phyloP scores from a whole-genome alignment of 2,888 invertebrate genomes.

The Cotesia congregata region DNA sequence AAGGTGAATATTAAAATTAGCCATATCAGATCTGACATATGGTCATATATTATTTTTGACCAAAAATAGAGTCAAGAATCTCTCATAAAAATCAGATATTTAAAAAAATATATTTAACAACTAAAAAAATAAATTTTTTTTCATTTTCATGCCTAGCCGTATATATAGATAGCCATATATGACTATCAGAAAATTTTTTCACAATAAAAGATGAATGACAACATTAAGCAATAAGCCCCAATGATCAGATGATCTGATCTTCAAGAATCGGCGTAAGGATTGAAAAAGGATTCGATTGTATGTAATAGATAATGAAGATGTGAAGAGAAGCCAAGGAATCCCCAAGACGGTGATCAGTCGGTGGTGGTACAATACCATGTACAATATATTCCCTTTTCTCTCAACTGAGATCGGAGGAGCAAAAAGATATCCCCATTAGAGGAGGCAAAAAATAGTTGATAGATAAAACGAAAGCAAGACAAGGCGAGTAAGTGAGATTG shows the following conservation, averaged over 20 bases:
- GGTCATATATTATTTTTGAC: too few species aligned
- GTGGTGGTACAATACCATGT: not conserved
- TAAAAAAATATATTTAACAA: too few species aligned
- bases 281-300: not conserved
- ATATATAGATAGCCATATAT: too few species aligned
- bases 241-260: not conserved
- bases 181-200: too few species aligned
- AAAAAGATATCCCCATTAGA: conserved; percentile 1
- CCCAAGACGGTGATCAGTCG: not conserved
- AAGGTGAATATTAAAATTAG: too few species aligned
- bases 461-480: conserved; percentile 23
- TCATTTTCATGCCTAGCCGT: too few species aligned
- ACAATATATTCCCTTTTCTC: not conserved
- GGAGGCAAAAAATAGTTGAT: not conserved
- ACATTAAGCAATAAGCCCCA: not conserved
- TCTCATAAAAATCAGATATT: too few species aligned
- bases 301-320: not conserved
- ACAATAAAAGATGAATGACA: not conserved
- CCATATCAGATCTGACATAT: too few species aligned
- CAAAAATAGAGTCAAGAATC: too few species aligned
- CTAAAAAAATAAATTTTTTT: too few species aligned
- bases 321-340: not conserved
- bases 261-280: not conserved
- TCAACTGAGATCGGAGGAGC: not conserved
- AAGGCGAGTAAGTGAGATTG: conserved; percentile 20